Evolutionary conservation across 2,797 vertebrate genomes (phyloP).

Genomic region (Bradypodion pumilum): DNA sequence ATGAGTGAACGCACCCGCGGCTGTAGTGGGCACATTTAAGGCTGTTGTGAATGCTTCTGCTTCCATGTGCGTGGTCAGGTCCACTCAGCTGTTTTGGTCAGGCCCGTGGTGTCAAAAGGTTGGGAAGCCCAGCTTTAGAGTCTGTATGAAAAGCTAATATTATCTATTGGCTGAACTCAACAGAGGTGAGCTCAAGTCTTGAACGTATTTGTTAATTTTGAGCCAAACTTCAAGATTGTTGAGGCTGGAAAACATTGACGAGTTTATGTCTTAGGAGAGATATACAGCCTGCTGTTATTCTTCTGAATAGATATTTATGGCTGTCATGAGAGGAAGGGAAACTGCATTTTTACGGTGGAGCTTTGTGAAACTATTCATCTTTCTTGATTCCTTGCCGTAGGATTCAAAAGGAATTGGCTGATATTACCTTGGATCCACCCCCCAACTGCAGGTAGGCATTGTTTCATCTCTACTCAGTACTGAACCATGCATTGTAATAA

Average conservation of each 20-base stretch:
- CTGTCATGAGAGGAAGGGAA: background rate
- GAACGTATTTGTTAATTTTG: background rate
- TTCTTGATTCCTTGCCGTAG: conserved; percentile 70
- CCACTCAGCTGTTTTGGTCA: too few relatives aligned
- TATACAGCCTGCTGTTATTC: background rate
- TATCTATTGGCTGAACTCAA: background rate
- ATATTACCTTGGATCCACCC: conserved; percentile 94
- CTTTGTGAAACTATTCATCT: conserved; percentile 50
- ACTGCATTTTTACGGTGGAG: background rate
- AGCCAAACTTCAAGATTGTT: background rate
- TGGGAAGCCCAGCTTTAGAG: too few relatives aligned
- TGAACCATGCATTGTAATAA: background rate
- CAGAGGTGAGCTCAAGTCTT: background rate
- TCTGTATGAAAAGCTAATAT: background rate
- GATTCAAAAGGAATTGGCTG: conserved; percentile 97
- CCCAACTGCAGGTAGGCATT: conserved; percentile 91
- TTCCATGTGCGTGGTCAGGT: too few relatives aligned
- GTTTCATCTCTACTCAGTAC: background rate
- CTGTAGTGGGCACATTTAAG: too few relatives aligned
- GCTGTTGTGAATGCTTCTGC: too few relatives aligned
- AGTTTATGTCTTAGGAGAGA: background rate
- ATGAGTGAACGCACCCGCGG: too few relatives aligned
- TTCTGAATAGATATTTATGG: background rate
- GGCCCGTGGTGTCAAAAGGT: too few relatives aligned
- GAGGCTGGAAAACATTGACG: background rate